Evolutionary conservation across 2,113 vertebrate genomes (phyloP).

Genomic region (Myotis yumanensis): DNA sequence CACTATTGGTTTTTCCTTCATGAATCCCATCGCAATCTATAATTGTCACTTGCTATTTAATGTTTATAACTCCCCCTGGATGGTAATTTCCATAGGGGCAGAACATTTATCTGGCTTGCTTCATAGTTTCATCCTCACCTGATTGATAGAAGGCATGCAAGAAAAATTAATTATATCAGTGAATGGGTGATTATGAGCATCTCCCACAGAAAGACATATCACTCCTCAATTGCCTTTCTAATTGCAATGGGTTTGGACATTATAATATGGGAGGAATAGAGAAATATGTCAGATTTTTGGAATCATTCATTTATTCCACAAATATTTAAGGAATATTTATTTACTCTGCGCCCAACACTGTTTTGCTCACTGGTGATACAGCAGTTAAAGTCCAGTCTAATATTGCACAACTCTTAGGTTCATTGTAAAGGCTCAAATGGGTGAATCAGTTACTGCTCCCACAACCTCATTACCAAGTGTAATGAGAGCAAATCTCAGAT

Average conservation of each 20-base stretch:
- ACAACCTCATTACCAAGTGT: slow-evolving; percentile 39
- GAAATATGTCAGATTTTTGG: background rate
- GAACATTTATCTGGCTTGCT: background rate
- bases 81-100: background rate
- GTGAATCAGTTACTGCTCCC: background rate
- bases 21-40: background rate
- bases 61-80: background rate
- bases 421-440: background rate
- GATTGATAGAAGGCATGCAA: background rate
- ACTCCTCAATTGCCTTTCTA: background rate
- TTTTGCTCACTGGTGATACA: background rate
- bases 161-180: background rate
- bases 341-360: background rate
- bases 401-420: background rate
- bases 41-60: background rate
- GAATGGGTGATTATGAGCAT: background rate
- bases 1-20: background rate
- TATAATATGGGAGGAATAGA: background rate
- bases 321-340: background rate
- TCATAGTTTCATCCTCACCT: background rate
- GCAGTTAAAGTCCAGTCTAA: background rate
- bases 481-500: slow-evolving; percentile 52
- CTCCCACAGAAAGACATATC: background rate
- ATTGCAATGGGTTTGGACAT: background rate
- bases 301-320: background rate